Percentiles rank a stretch among this genome's conserved stretches.
phyloP scores from a whole-genome alignment of 2,797 vertebrate genomes.

The Hirundo rustica region DNA sequence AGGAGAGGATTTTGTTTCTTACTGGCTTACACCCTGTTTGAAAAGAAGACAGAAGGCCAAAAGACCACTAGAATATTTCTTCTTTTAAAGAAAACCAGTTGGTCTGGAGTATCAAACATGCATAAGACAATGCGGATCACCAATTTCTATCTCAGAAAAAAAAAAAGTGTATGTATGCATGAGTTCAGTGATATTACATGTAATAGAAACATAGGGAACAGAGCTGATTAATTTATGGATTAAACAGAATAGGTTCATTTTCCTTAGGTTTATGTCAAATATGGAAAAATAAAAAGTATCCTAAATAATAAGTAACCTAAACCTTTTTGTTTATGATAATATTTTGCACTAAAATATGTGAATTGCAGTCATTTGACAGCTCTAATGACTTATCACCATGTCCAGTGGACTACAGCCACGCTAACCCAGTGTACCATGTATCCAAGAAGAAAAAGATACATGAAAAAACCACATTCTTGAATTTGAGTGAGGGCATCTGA shows the following conservation, averaged over 20 bases:
- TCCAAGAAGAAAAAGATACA: neutral
- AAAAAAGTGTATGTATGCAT: neutral
- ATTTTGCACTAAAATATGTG: neutral
- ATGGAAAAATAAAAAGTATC: neutral
- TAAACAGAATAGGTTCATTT: neutral
- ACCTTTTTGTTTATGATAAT: neutral
- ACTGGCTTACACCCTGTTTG: neutral
- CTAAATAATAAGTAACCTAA: neutral
- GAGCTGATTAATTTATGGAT: neutral
- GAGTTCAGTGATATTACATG: neutral
- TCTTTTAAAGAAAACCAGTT: neutral
- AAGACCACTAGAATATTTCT: neutral
- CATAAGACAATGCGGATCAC: neutral
- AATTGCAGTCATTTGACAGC: neutral
- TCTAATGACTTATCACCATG: neutral
- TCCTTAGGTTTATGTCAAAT: neutral
- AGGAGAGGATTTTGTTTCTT: neutral
- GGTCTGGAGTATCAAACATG: neutral
- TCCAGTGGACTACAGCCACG: neutral
- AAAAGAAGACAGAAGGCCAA: conserved; percentile 16
- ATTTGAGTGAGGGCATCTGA: neutral
- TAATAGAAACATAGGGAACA: neutral
- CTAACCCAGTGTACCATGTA: neutral
- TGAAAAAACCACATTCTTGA: neutral
- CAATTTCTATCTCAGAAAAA: neutral